Evolutionary conservation across 1,140 invertebrate genomes (phyloP), one percentile per base, ranked within the genome.

Genomic region (Lordiphosa clarofinis): DNA sequence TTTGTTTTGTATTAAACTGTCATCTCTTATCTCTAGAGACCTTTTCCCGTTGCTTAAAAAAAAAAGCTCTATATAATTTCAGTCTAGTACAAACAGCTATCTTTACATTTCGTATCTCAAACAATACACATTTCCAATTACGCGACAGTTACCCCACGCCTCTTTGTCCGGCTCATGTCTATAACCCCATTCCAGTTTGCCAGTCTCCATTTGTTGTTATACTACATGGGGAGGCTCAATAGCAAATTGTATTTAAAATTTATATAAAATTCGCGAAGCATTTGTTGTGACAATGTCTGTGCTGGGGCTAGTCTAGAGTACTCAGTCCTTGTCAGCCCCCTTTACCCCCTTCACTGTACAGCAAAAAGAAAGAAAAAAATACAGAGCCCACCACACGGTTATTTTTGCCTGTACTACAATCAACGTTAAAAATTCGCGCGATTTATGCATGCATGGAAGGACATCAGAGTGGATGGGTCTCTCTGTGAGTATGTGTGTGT

Each of bases 201-300:
- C 7, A 37, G n/a, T 49, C 49, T 35, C 39, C 55, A 43, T 62
- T 56, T 58, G 52, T 64, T 63, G 56, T 53, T 73, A 35, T 56
- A 42, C 43, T 56, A 35, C 31, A 42, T 40, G 52, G 54, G 50
- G 54, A 55, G 71, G 72, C 75, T 82, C 75, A 68, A 82, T 82
- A 82, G 67, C 75, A 82, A 81, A 81, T 82, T 81, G 75, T 81
- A 81, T 81, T 81, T 81, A 81, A 81, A 82, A 82, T 81, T 75
- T 81, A 82, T 81, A 82, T 81, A 81, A 81, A 81, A 82, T 82
- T 74, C 72, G 66, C 57, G 61, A 36, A 56, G 75, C 65, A 67
- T 81, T 79, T 81, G 70, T 70, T 81, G 75, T 76, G 61, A 81
- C 75, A 81, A 75, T 79, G 75, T 82, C 61, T 79, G 66, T 75